These are phyloP conservation scores for Lordiphosa mommai DNA, from an alignment of 1,140 invertebrate species.

Conservation along the genomic window DNA sequence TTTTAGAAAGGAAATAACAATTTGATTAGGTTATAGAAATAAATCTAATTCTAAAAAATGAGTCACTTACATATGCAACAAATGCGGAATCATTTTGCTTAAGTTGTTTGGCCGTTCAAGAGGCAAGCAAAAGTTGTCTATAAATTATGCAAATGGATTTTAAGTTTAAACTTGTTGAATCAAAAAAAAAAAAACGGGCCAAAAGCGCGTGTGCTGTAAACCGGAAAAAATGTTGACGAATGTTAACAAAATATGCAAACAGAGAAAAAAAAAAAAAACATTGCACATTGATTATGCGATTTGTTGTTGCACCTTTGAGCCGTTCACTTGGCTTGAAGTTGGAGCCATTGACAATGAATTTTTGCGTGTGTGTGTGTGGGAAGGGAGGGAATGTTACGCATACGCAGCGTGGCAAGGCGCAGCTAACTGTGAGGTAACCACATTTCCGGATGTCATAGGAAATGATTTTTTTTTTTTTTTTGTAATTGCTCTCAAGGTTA, in stretches of 20 bases:
- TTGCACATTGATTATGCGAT: constrained; percentile 45
- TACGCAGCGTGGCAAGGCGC: constrained; percentile 27
- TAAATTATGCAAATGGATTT: constrained; percentile 47
- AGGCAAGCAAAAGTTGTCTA: constrained; percentile 40
- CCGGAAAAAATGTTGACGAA: constrained; percentile 45
- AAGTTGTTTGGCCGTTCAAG: constrained; percentile 27
- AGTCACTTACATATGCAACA: neutral
- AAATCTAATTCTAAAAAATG: constrained; percentile 1
- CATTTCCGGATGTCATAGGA: constrained; percentile 48
- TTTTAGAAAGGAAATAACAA: constrained; percentile 28
- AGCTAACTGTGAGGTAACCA: constrained; percentile 8
- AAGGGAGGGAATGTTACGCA: constrained; percentile 34
- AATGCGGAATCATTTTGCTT: constrained; percentile 32
- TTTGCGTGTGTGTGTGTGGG: constrained; percentile 12
- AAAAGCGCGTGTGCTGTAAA: constrained; percentile 47
- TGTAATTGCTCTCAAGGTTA: constrained; percentile 35
- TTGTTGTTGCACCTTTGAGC: constrained; percentile 41
- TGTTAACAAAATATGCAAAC: constrained; percentile 44
- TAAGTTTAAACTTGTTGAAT: constrained; percentile 23
- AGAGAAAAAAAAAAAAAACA: constrained; percentile 15
- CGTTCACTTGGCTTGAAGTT: constrained; percentile 23
- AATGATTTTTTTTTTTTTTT: constrained; percentile 18
- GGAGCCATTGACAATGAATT: constrained; percentile 52
- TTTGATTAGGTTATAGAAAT: constrained; percentile 15
- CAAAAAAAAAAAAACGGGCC: constrained; percentile 14